phyloP scores from a whole-genome alignment of 2,888 invertebrate genomes.

The Dorcus hopei region DNA sequence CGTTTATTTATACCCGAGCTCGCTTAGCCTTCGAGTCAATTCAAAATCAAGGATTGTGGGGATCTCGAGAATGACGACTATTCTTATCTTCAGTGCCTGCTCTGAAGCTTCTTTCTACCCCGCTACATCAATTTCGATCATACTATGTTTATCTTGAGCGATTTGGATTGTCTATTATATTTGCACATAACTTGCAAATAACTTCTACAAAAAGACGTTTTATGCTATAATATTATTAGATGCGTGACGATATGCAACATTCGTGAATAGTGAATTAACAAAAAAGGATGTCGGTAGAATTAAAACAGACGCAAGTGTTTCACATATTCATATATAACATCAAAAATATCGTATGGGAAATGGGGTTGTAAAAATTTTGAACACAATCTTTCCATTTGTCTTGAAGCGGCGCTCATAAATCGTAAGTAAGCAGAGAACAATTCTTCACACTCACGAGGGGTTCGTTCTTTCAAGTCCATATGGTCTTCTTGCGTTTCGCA shows the following conservation, averaged over 20 bases:
- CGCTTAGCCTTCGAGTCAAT: background rate
- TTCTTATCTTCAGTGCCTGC: conserved; percentile 20
- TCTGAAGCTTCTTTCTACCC: conserved; percentile 19
- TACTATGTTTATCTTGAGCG: background rate
- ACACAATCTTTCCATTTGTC: conserved; percentile 77
- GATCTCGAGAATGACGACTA: conserved; percentile 23
- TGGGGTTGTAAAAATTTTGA: conserved; percentile 77
- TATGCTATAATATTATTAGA: too few species aligned
- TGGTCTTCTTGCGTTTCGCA: conserved; percentile 11
- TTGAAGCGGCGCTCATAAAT: conserved; percentile 72
- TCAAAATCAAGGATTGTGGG: conserved; percentile 10
- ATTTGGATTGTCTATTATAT: too few species aligned
- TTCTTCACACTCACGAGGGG: conserved; percentile 35
- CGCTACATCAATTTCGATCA: conserved; percentile 23
- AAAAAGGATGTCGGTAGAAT: too few species aligned
- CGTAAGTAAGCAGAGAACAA: conserved; percentile 63
- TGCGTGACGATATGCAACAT: too few species aligned
- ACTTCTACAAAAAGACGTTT: too few species aligned
- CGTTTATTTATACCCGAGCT: conserved; percentile 36
- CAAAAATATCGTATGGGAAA: conserved; percentile 46
- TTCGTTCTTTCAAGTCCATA: conserved; percentile 11
- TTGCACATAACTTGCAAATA: too few species aligned
- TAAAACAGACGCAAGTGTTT: too few species aligned
- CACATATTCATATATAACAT: background rate
- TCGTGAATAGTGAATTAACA: too few species aligned